Percentiles rank a stretch among this genome's conserved stretches.
Conservation (phyloP, 2,113 vertebrate genomes). For the Myrmecobius fasciatus region DNA sequence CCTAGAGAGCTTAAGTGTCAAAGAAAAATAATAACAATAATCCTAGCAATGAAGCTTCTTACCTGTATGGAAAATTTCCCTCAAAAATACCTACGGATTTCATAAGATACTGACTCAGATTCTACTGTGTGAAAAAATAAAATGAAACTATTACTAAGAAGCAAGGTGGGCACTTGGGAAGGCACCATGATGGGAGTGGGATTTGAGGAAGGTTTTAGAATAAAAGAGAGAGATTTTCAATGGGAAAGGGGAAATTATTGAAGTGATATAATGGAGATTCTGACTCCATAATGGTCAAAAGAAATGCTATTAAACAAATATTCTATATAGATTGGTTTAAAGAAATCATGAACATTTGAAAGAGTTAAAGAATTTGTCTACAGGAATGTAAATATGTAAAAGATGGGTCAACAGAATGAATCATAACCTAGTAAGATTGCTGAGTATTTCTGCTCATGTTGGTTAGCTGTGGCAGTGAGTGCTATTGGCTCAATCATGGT, state of each 20-base stretch:
- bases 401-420: background rate
- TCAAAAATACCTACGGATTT: conserved; percentile 7
- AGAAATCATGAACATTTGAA: background rate
- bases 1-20: conserved; percentile 24
- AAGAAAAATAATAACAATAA: conserved; percentile 26
- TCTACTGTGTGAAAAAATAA: background rate
- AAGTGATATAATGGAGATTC: background rate
- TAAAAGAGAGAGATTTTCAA: background rate
- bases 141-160: conserved; percentile 17
- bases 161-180: background rate
- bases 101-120: background rate
- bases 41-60: conserved; percentile 27
- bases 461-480: background rate
- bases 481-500: no score
- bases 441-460: background rate
- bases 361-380: background rate
- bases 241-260: background rate
- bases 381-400: background rate
- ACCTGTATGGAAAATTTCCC: conserved; percentile 31
- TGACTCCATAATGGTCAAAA: background rate
- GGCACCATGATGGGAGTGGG: background rate
- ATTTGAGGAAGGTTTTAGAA: conserved; percentile 6
- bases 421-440: background rate
- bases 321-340: background rate
- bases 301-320: background rate